A percentile compares a stretch with the other conserved stretches of the same genome.
Conservation (phyloP, 1,140 invertebrate genomes). For the Drosophila seguyi region DNA sequence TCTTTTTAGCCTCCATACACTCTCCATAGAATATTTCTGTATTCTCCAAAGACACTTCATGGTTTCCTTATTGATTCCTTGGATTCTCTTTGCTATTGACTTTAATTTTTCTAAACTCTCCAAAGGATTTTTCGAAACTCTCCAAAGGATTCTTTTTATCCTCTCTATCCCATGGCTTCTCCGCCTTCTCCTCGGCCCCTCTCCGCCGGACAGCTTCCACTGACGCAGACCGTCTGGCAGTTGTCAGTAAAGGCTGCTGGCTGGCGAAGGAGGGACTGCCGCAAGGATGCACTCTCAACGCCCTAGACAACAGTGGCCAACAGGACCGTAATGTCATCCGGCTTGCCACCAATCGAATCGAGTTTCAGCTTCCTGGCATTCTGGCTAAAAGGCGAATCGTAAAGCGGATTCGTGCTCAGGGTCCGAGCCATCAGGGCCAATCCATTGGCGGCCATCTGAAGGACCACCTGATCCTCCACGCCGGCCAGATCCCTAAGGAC, state of each 20-base stretch:
- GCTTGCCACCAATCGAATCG: conserved; percentile 96
- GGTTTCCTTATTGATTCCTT: background rate
- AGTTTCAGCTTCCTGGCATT: conserved; percentile 96
- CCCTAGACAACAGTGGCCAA: conserved; percentile 87
- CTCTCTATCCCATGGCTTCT: too few relatives aligned
- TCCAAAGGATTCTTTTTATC: too few relatives aligned
- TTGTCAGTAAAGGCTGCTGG: conserved; percentile 1
- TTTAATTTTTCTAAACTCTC: too few relatives aligned
- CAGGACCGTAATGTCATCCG: conserved; percentile 98
- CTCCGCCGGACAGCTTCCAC: conserved; percentile 7
- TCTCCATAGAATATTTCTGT: too few relatives aligned
- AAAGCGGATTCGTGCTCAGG: conserved; percentile 96
- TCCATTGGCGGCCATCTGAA: conserved; percentile 95
- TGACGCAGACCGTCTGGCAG: background rate
- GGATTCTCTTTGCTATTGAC: background rate
- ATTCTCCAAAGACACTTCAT: too few relatives aligned
- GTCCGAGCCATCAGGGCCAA: conserved; percentile 97
- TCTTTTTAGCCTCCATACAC: too few relatives aligned
- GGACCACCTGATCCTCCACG: conserved; percentile 88
- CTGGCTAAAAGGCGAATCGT: conserved; percentile 97
- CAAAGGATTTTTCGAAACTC: too few relatives aligned
- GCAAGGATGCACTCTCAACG: too few relatives aligned
- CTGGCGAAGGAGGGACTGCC: too few relatives aligned
- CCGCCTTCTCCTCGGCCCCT: background rate
- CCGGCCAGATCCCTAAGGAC: conserved; percentile 86